Base-by-base conservation (phyloP, 2,113 vertebrate species). In the Percopsis transmontana region DNA sequence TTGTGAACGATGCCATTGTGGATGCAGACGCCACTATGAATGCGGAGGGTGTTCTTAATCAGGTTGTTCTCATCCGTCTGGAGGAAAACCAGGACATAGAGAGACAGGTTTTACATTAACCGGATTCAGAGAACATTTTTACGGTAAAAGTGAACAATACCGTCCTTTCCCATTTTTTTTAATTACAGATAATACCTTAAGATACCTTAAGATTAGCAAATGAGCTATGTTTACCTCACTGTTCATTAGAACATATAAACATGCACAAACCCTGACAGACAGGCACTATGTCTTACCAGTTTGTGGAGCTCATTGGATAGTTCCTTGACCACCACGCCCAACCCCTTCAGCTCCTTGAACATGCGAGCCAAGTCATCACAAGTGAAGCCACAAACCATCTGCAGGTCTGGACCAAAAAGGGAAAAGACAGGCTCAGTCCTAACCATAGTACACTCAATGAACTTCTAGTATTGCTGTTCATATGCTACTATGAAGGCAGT, bases 371-470 rank as follows among this genome's bases (percentile, higher is more conserved):
- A 88, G 42, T 98, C 96, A 1, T 99, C 96, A 41, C 97, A 99
- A 72, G 96, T 95, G 90, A 99, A 95, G 6, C 97, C 97, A 64
- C 97, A 99, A 67, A 99, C 92, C 83, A 95, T 95, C 78, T 97
- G 95, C 58, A 96, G 91, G 66, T 98, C 96, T 93, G 68, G 42
- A 69, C 18, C 20, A 12, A 47, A 8, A n/a, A 4, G 66, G 3
- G 66, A 13, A 50, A 27, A 70, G 48, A 69, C 44, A n/a, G 6
- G 24, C 18, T 16, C 9, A 60, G 14, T 44, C 2, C 24, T 54
- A 14, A 45, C 39, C 23, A 6, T 38, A 18, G 47, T n/a, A 14
- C 18, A 23, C 4, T 27, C 13, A n/a, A 33, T 9, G 6, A 3
- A 15, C 13, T 12, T 7, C 40, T 5, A 7, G 40, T 41, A 12